Conservation (phyloP, 2,888 invertebrate genomes). For the Acleris cristana region DNA sequence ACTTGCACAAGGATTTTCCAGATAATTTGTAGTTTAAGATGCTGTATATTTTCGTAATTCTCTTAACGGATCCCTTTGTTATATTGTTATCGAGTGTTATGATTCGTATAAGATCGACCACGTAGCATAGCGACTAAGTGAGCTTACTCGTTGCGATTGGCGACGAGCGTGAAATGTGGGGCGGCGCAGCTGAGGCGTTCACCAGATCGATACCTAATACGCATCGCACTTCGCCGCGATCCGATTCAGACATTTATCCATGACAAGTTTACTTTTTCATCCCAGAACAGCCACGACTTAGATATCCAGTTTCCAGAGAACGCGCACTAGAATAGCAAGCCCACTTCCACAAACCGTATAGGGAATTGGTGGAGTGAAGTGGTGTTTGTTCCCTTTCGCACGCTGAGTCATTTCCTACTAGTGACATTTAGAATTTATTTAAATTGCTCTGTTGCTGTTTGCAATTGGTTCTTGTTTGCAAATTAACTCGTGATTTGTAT, state of each 20-base stretch:
- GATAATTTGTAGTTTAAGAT: too few relatives aligned
- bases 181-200: conserved; percentile 71
- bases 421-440: neutral
- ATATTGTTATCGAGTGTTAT: conserved; percentile 53
- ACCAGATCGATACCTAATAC: conserved; percentile 79
- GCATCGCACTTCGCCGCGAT: conserved; percentile 69
- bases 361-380: neutral
- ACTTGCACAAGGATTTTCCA: neutral
- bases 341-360: conserved; percentile 1
- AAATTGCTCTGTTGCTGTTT: conserved; percentile 3
- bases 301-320: conserved; percentile 13
- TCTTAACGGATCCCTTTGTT: conserved; percentile 12
- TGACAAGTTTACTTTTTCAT: conserved; percentile 37
- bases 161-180: conserved; percentile 74
- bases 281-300: neutral
- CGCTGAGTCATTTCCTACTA: neutral
- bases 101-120: conserved; percentile 48
- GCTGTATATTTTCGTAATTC: neutral
- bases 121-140: conserved; percentile 44
- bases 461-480: neutral
- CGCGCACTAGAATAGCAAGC: conserved; percentile 15
- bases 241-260: conserved; percentile 64
- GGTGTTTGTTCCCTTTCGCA: neutral
- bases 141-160: conserved; percentile 63
- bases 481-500: neutral